Evolutionary conservation across 2,113 vertebrate species (phyloP).

Genomic region (Crotalus viridis): DNA sequence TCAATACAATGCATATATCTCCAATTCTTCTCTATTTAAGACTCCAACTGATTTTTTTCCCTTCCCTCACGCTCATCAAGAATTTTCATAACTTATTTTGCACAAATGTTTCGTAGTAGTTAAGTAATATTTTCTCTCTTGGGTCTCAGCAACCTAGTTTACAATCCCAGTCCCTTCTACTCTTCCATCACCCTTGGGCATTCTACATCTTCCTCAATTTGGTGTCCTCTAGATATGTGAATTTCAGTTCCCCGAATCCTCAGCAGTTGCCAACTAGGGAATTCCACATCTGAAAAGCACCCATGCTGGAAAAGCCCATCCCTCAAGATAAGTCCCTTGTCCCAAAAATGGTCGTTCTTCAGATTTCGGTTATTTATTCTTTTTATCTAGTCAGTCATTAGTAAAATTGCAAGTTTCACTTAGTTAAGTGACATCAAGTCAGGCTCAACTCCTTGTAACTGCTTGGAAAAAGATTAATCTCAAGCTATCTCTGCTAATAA

Average conservation of each 20-base stretch:
- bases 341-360: background rate
- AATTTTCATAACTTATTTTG: background rate
- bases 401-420: background rate
- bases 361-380: background rate
- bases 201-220: background rate
- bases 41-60: background rate
- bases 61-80: background rate
- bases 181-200: background rate
- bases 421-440: background rate
- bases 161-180: background rate
- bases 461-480: background rate
- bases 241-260: background rate
- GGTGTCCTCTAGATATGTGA: background rate
- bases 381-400: background rate
- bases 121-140: background rate
- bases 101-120: background rate
- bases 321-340: background rate
- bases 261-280: background rate
- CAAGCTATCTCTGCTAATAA: background rate
- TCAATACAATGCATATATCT: slow-evolving; percentile 6
- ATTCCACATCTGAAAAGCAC: background rate
- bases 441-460: background rate
- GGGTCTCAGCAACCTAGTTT: background rate
- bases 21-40: background rate
- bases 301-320: background rate